A percentile compares a stretch with the other conserved stretches of the same genome.
Evolutionary conservation across 2,888 invertebrate genomes (phyloP).

Genomic region (Drosophila nigritarsus): DNA sequence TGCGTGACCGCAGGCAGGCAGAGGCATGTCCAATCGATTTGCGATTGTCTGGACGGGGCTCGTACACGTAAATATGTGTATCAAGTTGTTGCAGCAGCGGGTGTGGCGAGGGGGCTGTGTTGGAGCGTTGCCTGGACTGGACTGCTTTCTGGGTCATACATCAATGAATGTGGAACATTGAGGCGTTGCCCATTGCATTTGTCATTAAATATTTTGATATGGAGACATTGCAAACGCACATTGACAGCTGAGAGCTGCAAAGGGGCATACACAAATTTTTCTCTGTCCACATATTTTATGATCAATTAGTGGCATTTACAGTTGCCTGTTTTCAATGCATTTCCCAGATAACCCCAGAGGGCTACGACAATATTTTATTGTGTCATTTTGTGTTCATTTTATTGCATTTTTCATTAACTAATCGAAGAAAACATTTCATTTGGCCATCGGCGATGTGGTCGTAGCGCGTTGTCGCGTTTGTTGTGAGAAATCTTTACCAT

Average conservation of each 20-base stretch:
- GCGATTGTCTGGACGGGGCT: constrained; percentile 56
- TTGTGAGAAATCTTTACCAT: constrained; percentile 62
- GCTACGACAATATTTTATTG: constrained; percentile 48
- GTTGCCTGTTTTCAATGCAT: constrained; percentile 42
- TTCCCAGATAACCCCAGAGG: constrained; percentile 53
- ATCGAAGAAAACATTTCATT: constrained; percentile 68
- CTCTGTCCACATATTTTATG: constrained; percentile 59
- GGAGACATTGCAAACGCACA: constrained; percentile 34
- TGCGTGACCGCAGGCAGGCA: constrained; percentile 78
- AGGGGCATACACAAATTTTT: constrained; percentile 23
- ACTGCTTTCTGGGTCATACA: constrained; percentile 70
- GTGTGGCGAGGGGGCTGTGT: not conserved
- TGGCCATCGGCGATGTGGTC: constrained; percentile 7
- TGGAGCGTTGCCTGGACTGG: not conserved
- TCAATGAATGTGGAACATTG: constrained; percentile 64
- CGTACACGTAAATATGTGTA: constrained; percentile 11
- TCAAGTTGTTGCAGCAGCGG: not conserved
- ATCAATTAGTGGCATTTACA: constrained; percentile 78
- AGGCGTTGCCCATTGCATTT: constrained; percentile 68
- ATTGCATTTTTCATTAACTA: constrained; percentile 73
- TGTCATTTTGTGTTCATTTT: constrained; percentile 68
- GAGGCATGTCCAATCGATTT: constrained; percentile 73
- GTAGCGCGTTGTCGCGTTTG: constrained; percentile 37
- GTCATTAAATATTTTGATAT: constrained; percentile 50
- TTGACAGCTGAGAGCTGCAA: constrained; percentile 43